Base-by-base conservation (phyloP, 2,888 invertebrate species). In the Andricus curvator region DNA sequence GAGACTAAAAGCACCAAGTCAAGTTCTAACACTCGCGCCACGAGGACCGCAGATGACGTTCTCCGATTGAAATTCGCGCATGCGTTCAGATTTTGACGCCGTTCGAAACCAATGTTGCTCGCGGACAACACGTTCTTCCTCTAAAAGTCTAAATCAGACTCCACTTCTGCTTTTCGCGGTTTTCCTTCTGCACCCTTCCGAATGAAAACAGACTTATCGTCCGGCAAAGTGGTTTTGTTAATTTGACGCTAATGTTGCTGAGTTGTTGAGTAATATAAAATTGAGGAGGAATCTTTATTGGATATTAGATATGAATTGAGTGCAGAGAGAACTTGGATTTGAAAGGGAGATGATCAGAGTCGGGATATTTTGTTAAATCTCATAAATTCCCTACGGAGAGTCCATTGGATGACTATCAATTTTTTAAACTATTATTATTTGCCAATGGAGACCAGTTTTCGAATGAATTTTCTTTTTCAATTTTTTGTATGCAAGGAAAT, bases 1-100 rank as follows among this genome's bases (percentile, higher is more conserved):
- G 88, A 88, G 88, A 91, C 91, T 91, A 90, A 90, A 87, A 88
- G 87, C 88, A 86, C 85, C 80, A 85, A 87, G 88, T 85, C 88
- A 87, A 88, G 84, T 90, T 90, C 88, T 88, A 90, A 88, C 74
- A 56, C 89, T 88, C 89, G 88, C 86, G 88, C 89, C 90, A 90
- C 90, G 89, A 89, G 89, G 89, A 87, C 86, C 22, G 82, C 85
- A 83, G 81, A 83, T 84, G 86, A 83, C 86, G 85, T 84, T 86
- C 86, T 83, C 83, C 88, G 87, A 85, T 86, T 84, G 80, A 83
- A 84, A 80, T 85, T 82, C 85, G 89, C 91, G 91, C 89, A 85
- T 89, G 91, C 90, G 90, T 74, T 74, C 13, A 11, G 2, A 74
- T 74, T 74, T 85, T 41, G n/a, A 74, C n/a, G 56, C 29, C 17